Percentiles rank a stretch among this genome's conserved stretches.
phyloP scores from a whole-genome alignment of 2,113 vertebrate genomes.

The Dissostichus mawsoni region DNA sequence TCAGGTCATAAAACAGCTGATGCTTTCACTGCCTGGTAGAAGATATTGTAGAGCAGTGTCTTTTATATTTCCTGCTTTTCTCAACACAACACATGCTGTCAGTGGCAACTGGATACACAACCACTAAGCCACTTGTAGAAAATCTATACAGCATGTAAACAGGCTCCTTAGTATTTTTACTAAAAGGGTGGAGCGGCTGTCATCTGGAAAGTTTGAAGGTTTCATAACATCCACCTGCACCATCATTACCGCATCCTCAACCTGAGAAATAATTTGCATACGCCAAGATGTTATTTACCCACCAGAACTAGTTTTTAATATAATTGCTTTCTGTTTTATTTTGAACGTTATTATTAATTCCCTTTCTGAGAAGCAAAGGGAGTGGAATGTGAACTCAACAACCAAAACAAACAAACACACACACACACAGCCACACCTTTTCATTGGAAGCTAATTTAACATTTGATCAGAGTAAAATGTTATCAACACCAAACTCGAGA shows the following conservation, averaged over 20 bases:
- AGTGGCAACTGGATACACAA: not conserved
- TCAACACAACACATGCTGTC: not conserved
- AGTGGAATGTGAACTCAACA: too few species aligned
- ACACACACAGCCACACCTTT: not conserved
- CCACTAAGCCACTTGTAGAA: conserved; percentile 6
- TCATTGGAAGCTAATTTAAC: not conserved
- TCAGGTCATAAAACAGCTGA: not conserved
- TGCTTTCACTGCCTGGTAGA: not conserved
- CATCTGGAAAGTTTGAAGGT: conserved; percentile 34
- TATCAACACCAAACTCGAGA: not conserved
- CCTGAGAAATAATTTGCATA: too few species aligned
- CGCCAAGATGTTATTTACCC: too few species aligned
- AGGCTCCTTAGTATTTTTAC: not conserved
- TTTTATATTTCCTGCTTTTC: not conserved
- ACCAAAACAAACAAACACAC: not conserved
- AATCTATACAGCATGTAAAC: conserved; percentile 52
- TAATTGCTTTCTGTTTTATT: too few species aligned
- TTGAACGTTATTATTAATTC: too few species aligned
- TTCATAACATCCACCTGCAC: too few species aligned
- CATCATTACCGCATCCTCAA: too few species aligned
- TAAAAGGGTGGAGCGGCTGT: conserved; percentile 14
- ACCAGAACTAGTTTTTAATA: too few species aligned
- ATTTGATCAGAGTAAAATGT: not conserved
- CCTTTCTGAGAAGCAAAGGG: too few species aligned
- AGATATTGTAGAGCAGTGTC: not conserved